Percentiles rank a stretch among this genome's conserved stretches.
Evolutionary conservation across 1,140 invertebrate genomes (phyloP).

Genomic region (Penaeus vannamei): DNA sequence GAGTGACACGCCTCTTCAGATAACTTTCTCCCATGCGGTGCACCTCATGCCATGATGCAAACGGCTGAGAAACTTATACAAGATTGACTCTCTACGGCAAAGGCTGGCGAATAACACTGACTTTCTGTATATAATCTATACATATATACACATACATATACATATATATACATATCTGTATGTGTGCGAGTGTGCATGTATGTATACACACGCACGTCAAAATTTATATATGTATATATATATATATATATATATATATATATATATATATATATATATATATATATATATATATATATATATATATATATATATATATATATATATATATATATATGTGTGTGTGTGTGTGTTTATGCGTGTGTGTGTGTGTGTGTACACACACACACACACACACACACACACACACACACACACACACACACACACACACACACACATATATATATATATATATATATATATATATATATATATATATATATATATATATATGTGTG

Average conservation of each 20-base stretch:
- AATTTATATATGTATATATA: conserved; percentile 30
- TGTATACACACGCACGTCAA: not conserved
- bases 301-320: conserved; percentile 17
- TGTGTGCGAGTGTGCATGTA: not conserved
- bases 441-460: too few species aligned
- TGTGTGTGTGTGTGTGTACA: too few species aligned
- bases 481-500: too few species aligned
- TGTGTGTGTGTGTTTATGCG: too few species aligned
- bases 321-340: not conserved
- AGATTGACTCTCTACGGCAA: too few species aligned
- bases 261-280: conserved; percentile 5
- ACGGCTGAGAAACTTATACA: too few species aligned
- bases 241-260: conserved; percentile 28
- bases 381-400: too few species aligned
- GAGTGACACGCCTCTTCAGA: too few species aligned
- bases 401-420: too few species aligned
- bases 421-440: too few species aligned
- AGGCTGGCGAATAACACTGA: not conserved
- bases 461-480: too few species aligned
- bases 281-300: not conserved
- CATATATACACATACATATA: not conserved
- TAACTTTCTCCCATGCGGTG: not conserved
- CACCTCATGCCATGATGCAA: not conserved
- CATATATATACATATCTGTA: not conserved
- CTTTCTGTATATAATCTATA: not conserved